A percentile compares a stretch with the other conserved stretches of the same genome.
Conservation (phyloP, 2,888 invertebrate genomes). For the Agrotis segetum region DNA sequence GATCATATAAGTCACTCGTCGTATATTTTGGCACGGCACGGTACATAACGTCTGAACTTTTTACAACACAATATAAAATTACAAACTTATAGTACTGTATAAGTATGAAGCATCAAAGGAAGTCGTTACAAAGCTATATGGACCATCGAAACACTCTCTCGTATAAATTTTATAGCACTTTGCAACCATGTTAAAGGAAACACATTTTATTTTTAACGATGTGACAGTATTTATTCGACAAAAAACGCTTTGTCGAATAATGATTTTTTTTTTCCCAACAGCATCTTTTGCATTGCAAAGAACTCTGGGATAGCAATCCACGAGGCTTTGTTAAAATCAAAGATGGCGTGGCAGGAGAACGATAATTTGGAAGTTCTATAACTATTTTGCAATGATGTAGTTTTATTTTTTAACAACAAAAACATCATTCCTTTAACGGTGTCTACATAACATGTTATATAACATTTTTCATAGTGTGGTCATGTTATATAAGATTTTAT, state of each 20-base stretch:
- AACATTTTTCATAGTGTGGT: too few species aligned
- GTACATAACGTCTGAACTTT: conserved; percentile 33
- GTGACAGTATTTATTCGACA: conserved; percentile 71
- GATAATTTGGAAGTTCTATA: too few species aligned
- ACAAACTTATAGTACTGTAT: conserved; percentile 54
- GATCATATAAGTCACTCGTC: neutral
- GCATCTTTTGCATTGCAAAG: conserved; percentile 5
- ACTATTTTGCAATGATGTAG: too few species aligned
- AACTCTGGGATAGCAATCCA: neutral
- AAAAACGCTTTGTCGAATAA: conserved; percentile 32
- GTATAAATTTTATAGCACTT: conserved; percentile 83
- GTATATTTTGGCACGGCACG: conserved; percentile 33
- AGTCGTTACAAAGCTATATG: conserved; percentile 82
- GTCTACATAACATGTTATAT: too few species aligned
- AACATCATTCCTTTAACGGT: too few species aligned
- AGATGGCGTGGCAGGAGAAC: neutral
- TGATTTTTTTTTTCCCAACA: conserved; percentile 29
- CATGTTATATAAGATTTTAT: too few species aligned
- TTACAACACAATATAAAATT: conserved; percentile 43
- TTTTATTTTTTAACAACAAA: neutral
- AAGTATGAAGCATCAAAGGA: conserved; percentile 75
- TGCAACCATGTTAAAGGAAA: conserved; percentile 78
- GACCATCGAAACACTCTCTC: conserved; percentile 77
- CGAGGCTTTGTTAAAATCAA: neutral
- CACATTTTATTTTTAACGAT: conserved; percentile 83